Base-by-base conservation (phyloP, 2,797 vertebrate species). In the Ptychobarbus kaznakovi region DNA sequence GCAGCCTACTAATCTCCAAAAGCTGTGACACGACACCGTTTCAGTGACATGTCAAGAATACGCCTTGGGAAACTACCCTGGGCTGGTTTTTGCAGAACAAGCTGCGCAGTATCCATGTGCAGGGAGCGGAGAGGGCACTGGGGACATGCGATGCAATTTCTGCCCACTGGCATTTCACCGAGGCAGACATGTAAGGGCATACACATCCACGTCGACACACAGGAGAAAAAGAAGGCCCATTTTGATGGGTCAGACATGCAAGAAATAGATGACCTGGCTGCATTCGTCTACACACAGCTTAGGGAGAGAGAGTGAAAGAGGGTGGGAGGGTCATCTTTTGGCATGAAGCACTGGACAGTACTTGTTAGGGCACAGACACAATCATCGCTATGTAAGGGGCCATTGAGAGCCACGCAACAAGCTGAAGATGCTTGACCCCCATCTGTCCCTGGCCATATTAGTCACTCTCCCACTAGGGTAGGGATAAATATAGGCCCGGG, bases 401-500 rank as follows among this genome's bases (percentile, higher is more conserved):
- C 77, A 66, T 49, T 87, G 53, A 86, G 49, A 44, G 69, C 72
- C 79, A 32, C 51, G 72, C 84, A 70, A 91, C 90, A 93, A 91
- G 92, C 93, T 93, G 86, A 90, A 93, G 94, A 91, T 94, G 93
- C 89, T 88, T 69, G 90, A 93, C 94, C 95, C 93, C 93, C 92
- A 85, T 78, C 92, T 89, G 91, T 93, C 93, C 87, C 83, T 94
- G 91, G 86, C 93, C 81, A 35, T 95, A 94, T 95, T 95, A 95
- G 96, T 95, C 93, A 94, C 93, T 91, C 86, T 91, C 72, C 84
- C 89, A 90, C 88, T 93, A 93, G 91, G 83, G 86, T 90, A 44
- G 78, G 89, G 95, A 94, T 96, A 96, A 95, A 95, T 95, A 95
- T 96, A 96, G 95, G 91, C 87, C 89, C 85, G 73, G 89, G 92